phyloP scores from a whole-genome alignment of 2,113 vertebrate genomes.

The Diphyllodes magnificus region DNA sequence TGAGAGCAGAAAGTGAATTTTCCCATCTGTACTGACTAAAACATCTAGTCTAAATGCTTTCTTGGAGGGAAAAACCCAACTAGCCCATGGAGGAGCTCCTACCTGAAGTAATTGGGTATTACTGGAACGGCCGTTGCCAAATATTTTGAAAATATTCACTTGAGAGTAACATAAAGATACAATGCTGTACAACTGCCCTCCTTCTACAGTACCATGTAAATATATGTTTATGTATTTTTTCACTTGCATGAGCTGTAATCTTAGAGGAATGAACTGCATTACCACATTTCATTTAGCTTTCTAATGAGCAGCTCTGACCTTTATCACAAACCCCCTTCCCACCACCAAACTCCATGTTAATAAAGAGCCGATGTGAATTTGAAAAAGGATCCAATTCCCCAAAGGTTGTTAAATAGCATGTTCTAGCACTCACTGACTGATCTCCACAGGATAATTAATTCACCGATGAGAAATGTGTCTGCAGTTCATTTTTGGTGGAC shows the following conservation, averaged over 20 bases:
- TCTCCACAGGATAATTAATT: slow-evolving; percentile 69
- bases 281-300: slow-evolving; percentile 44
- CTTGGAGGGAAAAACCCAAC: neutral
- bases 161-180: neutral
- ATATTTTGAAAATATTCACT: neutral
- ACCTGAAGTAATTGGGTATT: neutral
- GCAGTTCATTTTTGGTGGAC: slow-evolving; percentile 62
- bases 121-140: neutral
- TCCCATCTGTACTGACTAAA: neutral
- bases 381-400: slow-evolving; percentile 42
- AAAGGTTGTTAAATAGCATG: slow-evolving; percentile 53
- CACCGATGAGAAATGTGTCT: slow-evolving; percentile 41
- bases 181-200: neutral
- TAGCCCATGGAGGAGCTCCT: neutral
- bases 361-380: slow-evolving; percentile 37
- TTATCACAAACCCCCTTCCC: slow-evolving; percentile 1
- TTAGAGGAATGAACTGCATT: slow-evolving; percentile 13
- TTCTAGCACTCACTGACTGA: slow-evolving; percentile 32
- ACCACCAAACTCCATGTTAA: slow-evolving; percentile 30
- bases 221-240: neutral
- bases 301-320: slow-evolving; percentile 70
- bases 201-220: neutral
- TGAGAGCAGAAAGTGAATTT: neutral
- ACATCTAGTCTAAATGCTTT: neutral
- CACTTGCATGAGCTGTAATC: neutral